Evolutionary conservation across 2,888 invertebrate genomes (phyloP), one percentile per base, ranked within the genome.

Genomic region (Eucera pruinosa): DNA sequence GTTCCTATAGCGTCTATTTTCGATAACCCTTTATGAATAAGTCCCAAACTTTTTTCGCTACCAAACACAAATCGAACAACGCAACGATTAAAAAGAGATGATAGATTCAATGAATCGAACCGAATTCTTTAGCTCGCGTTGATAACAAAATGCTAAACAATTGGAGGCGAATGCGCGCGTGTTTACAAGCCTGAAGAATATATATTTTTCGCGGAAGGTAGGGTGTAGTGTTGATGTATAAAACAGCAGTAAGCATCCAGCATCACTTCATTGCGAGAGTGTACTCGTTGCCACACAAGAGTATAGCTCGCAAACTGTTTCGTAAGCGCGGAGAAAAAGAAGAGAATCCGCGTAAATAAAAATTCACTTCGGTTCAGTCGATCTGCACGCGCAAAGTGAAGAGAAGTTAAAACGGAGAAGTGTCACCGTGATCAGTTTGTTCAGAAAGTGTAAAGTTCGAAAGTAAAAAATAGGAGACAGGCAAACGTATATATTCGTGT

Each of bases 391-490:
- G 13, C 43, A 11, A 2, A 33, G 33, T n/a, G 20, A 65, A 36
- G n/a, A 33, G n/a, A 61, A 62, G 45, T 20, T 18, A 11, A 55
- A 50, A 18, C 30, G 50, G 55, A 36, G 45, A 58, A 61, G 57
- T 57, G 65, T 68, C 30, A 52, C 48, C 15, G 0, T 69, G 20
- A 67, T 75, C 43, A 57, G 20, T 67, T 69, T 82, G 78, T 57
- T 87, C 84, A 86, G 87, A 87, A 87, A 87, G 88, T 86, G 88
- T 88, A 81, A 86, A 87, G 66, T 85, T 81, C 48, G 81, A 86
- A 86, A 87, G 84, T 79, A 69, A 69, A 65, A 65, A 65, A 33
- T 6, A 77, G 58, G 61, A 72, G 43, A 73, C 60, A 20, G 47
- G 27, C 54, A 20, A 57, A 18, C 57, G 57, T n/a, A n/a, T n/a